phyloP scores from a whole-genome alignment of 2,797 vertebrate genomes.

The Todus mexicanus region DNA sequence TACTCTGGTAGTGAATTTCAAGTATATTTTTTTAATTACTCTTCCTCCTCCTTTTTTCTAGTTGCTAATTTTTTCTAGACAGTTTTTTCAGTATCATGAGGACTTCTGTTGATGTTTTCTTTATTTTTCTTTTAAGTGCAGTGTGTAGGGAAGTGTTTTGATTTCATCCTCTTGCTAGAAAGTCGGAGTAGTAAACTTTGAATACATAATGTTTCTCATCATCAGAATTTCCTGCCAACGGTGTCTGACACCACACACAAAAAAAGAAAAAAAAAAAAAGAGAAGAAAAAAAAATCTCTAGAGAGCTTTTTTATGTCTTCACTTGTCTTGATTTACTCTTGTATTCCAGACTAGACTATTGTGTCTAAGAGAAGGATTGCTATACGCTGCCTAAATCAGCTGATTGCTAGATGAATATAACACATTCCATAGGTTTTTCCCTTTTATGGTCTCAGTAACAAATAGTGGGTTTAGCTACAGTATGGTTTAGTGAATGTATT shows the following conservation, averaged over 20 bases:
- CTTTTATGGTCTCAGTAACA: slow-evolving; percentile 54
- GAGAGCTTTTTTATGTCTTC: background rate
- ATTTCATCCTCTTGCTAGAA: background rate
- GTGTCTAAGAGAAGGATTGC: slow-evolving; percentile 42
- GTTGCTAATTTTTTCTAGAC: slow-evolving; percentile 43
- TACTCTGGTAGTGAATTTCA: background rate
- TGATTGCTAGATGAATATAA: slow-evolving; percentile 49
- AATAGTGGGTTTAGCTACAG: slow-evolving; percentile 23
- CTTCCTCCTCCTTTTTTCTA: background rate
- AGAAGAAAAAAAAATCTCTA: background rate
- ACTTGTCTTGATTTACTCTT: background rate
- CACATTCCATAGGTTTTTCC: slow-evolving; percentile 42
- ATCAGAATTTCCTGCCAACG: background rate
- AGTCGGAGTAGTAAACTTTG: background rate
- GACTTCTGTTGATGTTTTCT: background rate
- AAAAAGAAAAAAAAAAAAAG: background rate
- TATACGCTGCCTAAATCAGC: slow-evolving; percentile 3
- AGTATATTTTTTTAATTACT: background rate
- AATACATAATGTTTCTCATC: background rate
- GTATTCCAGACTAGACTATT: background rate
- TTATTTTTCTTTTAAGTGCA: background rate
- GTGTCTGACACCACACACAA: background rate
- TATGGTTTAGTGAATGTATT: slow-evolving; percentile 14
- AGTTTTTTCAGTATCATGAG: background rate
- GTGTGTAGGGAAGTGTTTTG: background rate